phyloP scores from a whole-genome alignment of 2,797 vertebrate genomes.

The Notolepis coatsorum region DNA sequence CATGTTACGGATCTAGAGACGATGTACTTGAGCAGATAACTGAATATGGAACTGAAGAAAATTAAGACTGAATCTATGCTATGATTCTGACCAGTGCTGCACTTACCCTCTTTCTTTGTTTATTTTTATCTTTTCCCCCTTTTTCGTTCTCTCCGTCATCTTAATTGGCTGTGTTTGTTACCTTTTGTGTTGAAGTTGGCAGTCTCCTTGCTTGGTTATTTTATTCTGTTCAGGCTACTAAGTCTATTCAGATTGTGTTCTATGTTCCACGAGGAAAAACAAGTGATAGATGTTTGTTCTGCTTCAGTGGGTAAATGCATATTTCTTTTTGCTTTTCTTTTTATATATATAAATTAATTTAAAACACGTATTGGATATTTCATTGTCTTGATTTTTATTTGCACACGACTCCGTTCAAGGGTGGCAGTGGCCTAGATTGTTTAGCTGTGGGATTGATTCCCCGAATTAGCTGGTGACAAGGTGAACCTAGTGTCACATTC shows the following conservation, averaged over 20 bases:
- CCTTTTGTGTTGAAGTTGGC: conserved; percentile 88
- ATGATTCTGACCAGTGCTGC: conserved; percentile 90
- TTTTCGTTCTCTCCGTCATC: conserved; percentile 72
- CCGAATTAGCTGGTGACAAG: too few species aligned
- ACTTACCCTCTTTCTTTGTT: conserved; percentile 83
- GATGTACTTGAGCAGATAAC: conserved; percentile 88
- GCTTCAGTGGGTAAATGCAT: conserved; percentile 83
- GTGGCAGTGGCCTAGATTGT: too few species aligned
- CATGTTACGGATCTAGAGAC: conserved; percentile 90
- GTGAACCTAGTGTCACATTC: too few species aligned
- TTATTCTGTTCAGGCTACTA: conserved; percentile 74
- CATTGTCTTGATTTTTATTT: conserved; percentile 54
- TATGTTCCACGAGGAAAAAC: conserved; percentile 78
- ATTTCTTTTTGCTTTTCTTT: conserved; percentile 33
- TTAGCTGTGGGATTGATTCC: too few species aligned
- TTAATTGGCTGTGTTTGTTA: conserved; percentile 86
- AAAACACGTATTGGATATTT: conserved; percentile 75
- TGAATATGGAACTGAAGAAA: conserved; percentile 81
- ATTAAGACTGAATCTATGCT: conserved; percentile 79
- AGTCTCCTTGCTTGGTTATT: conserved; percentile 87
- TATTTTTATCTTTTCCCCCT: conserved; percentile 46
- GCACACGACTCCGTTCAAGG: background rate
- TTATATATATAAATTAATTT: conserved; percentile 83
- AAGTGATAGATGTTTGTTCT: conserved; percentile 83
- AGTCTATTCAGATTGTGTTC: conserved; percentile 76